Evolutionary conservation across 2,888 invertebrate genomes (phyloP).

Genomic region (Zhengitettix transpicula): DNA sequence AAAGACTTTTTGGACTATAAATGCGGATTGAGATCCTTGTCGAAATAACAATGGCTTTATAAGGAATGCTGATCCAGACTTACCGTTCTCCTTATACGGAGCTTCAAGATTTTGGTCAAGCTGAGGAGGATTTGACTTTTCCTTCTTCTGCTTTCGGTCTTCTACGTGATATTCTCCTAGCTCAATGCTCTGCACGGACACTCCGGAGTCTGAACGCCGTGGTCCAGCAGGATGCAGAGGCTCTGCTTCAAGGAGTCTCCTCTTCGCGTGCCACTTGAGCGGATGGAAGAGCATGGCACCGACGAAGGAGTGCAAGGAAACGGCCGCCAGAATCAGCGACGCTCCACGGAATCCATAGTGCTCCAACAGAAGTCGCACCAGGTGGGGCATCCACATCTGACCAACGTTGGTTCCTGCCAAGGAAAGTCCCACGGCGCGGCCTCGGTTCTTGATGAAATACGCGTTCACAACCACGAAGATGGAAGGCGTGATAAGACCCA

Average conservation of each 20-base stretch:
- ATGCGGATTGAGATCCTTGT: too few relatives aligned
- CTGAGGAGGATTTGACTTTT: too few relatives aligned
- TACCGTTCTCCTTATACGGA: too few relatives aligned
- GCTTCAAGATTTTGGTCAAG: too few relatives aligned
- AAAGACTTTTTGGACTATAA: too few relatives aligned
- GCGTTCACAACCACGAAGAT: conserved; percentile 54
- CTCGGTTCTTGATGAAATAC: conserved; percentile 48
- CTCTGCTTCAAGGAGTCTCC: background rate
- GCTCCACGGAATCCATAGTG: conserved; percentile 47
- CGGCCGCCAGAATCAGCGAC: conserved; percentile 40
- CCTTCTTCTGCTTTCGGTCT: too few relatives aligned
- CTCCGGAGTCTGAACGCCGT: too few relatives aligned
- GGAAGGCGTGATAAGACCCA: conserved; percentile 53
- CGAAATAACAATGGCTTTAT: too few relatives aligned
- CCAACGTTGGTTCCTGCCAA: conserved; percentile 61
- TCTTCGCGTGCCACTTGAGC: conserved; percentile 32
- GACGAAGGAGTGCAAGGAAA: conserved; percentile 41
- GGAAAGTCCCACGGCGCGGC: conserved; percentile 56
- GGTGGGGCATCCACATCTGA: conserved; percentile 55
- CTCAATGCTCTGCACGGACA: too few relatives aligned
- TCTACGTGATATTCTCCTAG: too few relatives aligned
- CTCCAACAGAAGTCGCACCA: conserved; percentile 42
- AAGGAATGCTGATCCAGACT: too few relatives aligned
- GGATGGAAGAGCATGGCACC: conserved; percentile 36
- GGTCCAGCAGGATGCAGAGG: background rate